Conservation (phyloP, 2,113 vertebrate species). For the Xiphophorus maculatus region DNA sequence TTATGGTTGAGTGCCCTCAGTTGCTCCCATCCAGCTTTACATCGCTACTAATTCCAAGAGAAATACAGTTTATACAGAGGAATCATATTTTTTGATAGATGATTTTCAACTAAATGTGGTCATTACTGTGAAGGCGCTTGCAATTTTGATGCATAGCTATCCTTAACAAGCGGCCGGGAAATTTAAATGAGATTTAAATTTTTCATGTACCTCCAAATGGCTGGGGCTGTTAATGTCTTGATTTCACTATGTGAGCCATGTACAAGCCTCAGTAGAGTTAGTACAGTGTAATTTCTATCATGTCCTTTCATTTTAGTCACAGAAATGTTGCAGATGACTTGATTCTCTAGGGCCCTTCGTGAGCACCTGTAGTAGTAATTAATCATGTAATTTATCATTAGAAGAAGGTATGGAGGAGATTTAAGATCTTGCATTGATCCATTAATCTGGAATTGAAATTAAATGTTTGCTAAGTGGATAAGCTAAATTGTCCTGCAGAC, state of each 20-base stretch:
- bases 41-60: slow-evolving; percentile 27
- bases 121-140: slow-evolving; percentile 60
- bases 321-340: slow-evolving; percentile 41
- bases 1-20: slow-evolving; percentile 29
- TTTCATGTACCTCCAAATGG: slow-evolving; percentile 76
- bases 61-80: slow-evolving; percentile 41
- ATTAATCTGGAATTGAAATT: neutral
- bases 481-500: neutral
- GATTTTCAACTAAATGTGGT: slow-evolving; percentile 52
- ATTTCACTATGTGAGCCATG: slow-evolving; percentile 54
- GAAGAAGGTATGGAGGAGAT: slow-evolving; percentile 20
- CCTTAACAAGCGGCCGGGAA: slow-evolving; percentile 57
- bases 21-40: slow-evolving; percentile 48
- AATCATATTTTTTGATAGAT: slow-evolving; percentile 64
- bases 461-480: neutral
- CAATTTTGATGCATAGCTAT: slow-evolving; percentile 72
- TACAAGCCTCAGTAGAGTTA: slow-evolving; percentile 34
- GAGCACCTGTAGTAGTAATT: slow-evolving; percentile 30
- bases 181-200: slow-evolving; percentile 78
- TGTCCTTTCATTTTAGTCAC: slow-evolving; percentile 35
- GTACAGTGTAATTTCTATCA: slow-evolving; percentile 32
- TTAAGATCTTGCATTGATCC: slow-evolving; percentile 24
- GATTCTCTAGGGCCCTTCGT: slow-evolving; percentile 37
- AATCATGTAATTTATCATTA: slow-evolving; percentile 37
- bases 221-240: slow-evolving; percentile 55